Conservation (phyloP, 2,888 invertebrate species). For the Drosophila rubida region DNA sequence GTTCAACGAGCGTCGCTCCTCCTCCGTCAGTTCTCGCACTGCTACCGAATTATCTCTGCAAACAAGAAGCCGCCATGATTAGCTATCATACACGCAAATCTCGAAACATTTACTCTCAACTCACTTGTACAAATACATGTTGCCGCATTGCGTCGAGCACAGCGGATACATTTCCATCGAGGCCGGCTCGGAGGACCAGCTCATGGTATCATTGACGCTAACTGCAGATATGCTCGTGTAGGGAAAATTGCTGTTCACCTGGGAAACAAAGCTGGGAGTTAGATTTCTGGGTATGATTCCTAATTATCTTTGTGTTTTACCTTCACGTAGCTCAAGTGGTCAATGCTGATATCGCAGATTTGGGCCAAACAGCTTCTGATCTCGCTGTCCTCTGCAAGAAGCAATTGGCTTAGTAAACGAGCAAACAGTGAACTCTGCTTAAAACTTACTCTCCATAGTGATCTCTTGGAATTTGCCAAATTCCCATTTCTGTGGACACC, state of each 20-base stretch:
- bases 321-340: constrained; percentile 88
- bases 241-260: constrained; percentile 86
- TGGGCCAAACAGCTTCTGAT: constrained; percentile 85
- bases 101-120: constrained; percentile 7
- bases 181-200: constrained; percentile 87
- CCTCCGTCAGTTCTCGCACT: constrained; percentile 87
- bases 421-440: not conserved
- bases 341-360: constrained; percentile 87
- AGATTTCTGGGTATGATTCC: not conserved
- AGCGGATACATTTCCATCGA: constrained; percentile 87
- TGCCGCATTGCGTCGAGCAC: constrained; percentile 87
- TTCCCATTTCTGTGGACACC: constrained; percentile 86
- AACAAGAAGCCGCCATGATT: not conserved
- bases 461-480: constrained; percentile 87
- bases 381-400: constrained; percentile 84
- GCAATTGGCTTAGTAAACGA: not conserved
- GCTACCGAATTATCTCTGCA: constrained; percentile 88
- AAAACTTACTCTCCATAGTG: constrained; percentile 86
- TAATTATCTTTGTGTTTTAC: constrained; percentile 57
- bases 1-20: constrained; percentile 88
- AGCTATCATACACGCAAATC: not conserved
- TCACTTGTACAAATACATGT: constrained; percentile 89
- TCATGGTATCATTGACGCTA: constrained; percentile 87
- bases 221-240: constrained; percentile 87
- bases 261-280: not conserved